These are phyloP conservation scores for Scaptomyza tumidula DNA, from an alignment of 2,888 invertebrate genomes.

Conservation along the genomic window DNA sequence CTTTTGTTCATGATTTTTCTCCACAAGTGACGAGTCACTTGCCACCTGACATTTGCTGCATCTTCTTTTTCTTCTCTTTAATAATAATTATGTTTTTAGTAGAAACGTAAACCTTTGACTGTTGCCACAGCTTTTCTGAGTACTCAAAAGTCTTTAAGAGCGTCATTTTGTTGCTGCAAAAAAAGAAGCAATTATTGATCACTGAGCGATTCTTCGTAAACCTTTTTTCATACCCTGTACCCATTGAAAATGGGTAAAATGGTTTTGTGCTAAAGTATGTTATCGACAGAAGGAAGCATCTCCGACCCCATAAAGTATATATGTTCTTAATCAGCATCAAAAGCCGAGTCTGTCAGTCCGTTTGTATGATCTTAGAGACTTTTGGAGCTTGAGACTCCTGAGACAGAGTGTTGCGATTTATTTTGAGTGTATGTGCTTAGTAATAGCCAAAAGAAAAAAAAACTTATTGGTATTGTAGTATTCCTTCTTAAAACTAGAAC, in stretches of 20 bases:
- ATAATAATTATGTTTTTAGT: background rate
- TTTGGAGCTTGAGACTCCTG: too few relatives aligned
- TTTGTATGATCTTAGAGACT: too few relatives aligned
- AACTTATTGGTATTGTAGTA: background rate
- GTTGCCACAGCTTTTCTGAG: conserved; percentile 18
- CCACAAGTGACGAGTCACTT: conserved; percentile 29
- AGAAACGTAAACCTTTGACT: conserved; percentile 11
- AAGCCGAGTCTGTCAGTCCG: too few relatives aligned
- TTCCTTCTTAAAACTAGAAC: background rate
- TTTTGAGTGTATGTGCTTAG: too few relatives aligned
- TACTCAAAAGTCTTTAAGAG: background rate
- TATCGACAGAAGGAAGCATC: too few relatives aligned
- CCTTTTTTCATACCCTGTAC: too few relatives aligned
- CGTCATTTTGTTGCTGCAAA: conserved; percentile 18
- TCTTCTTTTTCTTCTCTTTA: background rate
- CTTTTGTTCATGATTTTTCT: background rate
- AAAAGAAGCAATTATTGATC: conserved; percentile 12
- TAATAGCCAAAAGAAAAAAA: too few relatives aligned
- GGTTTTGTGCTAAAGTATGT: too few relatives aligned
- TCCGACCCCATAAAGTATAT: too few relatives aligned
- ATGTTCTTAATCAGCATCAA: too few relatives aligned
- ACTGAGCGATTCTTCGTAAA: conserved; percentile 17
- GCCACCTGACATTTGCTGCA: conserved; percentile 10
- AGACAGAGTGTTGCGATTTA: background rate
- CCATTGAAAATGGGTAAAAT: too few relatives aligned